These are phyloP conservation scores for Lasioglossum malachurum DNA, from an alignment of 2,888 invertebrate species.

Conservation along the genomic window DNA sequence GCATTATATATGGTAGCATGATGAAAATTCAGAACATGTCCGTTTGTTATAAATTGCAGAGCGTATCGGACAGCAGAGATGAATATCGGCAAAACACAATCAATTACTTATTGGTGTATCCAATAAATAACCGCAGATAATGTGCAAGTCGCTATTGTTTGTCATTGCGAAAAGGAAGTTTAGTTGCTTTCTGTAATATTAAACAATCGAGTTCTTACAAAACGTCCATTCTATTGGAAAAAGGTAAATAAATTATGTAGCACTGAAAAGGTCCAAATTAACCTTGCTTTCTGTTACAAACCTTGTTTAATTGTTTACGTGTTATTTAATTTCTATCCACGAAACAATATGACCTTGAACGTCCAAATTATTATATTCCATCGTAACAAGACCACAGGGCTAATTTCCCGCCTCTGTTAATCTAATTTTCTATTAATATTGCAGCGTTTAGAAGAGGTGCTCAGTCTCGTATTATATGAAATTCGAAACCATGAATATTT, in stretches of 20 bases:
- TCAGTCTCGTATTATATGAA: background rate
- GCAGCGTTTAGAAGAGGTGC: background rate
- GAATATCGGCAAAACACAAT: conserved; percentile 3
- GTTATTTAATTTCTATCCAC: background rate
- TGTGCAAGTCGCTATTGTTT: background rate
- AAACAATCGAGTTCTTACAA: background rate
- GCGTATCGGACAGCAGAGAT: background rate
- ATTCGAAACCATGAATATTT: conserved; percentile 10
- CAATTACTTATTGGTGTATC: conserved; percentile 3
- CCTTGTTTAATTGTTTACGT: background rate
- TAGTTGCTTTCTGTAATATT: background rate
- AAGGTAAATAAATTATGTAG: background rate
- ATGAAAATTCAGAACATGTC: background rate
- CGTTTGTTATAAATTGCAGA: background rate
- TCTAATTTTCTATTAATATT: conserved; percentile 9
- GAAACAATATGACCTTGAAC: background rate
- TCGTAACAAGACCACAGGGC: background rate
- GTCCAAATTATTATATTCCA: background rate
- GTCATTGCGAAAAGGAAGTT: background rate
- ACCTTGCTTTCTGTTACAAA: background rate
- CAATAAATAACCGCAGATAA: background rate
- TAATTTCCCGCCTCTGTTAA: background rate
- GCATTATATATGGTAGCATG: background rate
- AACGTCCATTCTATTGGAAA: background rate
- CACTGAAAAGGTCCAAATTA: background rate